Conservation (phyloP, 2,888 invertebrate genomes). For the Dione juno region DNA sequence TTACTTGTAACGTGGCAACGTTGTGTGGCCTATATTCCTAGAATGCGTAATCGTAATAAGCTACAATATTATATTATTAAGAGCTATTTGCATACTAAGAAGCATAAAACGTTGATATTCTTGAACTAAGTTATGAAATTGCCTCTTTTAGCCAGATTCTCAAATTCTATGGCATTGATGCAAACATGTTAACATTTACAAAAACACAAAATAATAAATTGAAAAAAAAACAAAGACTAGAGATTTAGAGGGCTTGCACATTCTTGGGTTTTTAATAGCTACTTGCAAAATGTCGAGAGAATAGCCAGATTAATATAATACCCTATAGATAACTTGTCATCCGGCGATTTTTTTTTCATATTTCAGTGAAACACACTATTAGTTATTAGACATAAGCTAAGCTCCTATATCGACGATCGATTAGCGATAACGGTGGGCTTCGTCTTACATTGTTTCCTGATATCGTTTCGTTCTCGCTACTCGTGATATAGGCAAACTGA, state of each 20-base stretch:
- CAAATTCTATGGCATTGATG: too few relatives aligned
- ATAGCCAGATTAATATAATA: too few relatives aligned
- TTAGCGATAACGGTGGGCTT: conserved; percentile 44
- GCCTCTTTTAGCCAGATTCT: too few relatives aligned
- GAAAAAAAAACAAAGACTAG: too few relatives aligned
- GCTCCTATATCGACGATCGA: conserved; percentile 45
- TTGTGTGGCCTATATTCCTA: conserved; percentile 43
- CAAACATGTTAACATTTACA: too few relatives aligned
- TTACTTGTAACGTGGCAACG: conserved; percentile 40
- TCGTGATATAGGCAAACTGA: conserved; percentile 48
- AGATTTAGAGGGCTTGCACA: too few relatives aligned
- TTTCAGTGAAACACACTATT: conserved; percentile 1
- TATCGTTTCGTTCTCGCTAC: conserved; percentile 54
- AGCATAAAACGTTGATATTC: neutral
- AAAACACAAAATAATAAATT: too few relatives aligned
- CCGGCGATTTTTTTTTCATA: neutral
- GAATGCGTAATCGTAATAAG: conserved; percentile 26
- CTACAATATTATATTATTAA: conserved; percentile 3
- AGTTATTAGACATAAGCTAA: conserved; percentile 40
- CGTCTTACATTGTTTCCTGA: conserved; percentile 55
- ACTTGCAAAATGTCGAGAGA: too few relatives aligned
- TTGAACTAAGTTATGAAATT: neutral
- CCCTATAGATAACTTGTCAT: too few relatives aligned
- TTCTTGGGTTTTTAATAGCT: too few relatives aligned
- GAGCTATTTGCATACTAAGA: neutral